Evolutionary conservation across 2,113 vertebrate species (phyloP).

Genomic region (Pseudorectes ferrugineus): DNA sequence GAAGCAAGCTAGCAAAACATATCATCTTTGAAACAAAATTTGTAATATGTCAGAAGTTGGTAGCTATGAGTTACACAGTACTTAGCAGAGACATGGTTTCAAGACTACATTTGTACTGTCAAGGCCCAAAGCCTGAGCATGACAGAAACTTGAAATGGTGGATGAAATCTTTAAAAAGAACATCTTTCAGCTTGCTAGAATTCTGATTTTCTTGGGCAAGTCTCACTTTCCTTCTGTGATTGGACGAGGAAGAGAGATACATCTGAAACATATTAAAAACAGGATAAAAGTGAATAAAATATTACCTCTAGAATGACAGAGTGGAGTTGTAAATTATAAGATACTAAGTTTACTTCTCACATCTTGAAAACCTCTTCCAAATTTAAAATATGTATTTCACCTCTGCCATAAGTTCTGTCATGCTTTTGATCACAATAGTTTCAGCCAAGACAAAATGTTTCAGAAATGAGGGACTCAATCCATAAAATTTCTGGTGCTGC

Average conservation of each 20-base stretch:
- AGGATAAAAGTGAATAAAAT: constrained; percentile 28
- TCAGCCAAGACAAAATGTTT: constrained; percentile 2
- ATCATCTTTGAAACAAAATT: not conserved
- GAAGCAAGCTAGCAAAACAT: not conserved
- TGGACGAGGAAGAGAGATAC: not conserved
- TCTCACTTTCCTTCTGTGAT: not conserved
- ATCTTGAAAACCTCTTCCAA: constrained; percentile 9
- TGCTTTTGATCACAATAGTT: not conserved
- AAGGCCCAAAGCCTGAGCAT: not conserved
- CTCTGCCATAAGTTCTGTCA: not conserved
- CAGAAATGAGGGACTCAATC: not conserved
- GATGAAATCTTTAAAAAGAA: constrained; percentile 1
- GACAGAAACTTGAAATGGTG: not conserved
- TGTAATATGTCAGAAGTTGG: not conserved
- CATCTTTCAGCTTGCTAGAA: not conserved
- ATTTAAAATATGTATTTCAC: not conserved
- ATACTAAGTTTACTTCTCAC: not conserved
- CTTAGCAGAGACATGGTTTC: not conserved
- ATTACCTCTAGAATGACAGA: not conserved
- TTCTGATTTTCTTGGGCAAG: constrained; percentile 1
- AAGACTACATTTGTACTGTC: not conserved
- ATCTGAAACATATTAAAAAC: not conserved
- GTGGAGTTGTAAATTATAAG: not conserved
- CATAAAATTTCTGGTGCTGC: not conserved
- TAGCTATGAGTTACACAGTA: not conserved